Percentiles rank a stretch among this genome's conserved stretches.
Evolutionary conservation across 2,797 vertebrate genomes (phyloP).

Genomic region (Hemibagrus guttatus): DNA sequence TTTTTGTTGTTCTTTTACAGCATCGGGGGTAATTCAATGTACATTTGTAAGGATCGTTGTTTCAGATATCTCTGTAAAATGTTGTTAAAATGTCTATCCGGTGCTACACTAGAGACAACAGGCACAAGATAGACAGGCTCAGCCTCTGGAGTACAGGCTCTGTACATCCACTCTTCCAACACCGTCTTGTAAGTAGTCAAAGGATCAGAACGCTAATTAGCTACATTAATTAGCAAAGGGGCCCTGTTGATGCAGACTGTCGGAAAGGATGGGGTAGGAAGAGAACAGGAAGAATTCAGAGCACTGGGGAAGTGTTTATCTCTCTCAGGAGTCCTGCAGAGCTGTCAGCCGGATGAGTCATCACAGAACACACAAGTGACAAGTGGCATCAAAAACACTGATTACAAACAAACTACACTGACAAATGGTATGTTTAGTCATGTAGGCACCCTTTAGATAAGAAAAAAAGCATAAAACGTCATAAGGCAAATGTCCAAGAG

Average conservation of each 20-base stretch:
- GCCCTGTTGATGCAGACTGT: slow-evolving; percentile 35
- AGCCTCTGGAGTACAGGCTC: slow-evolving; percentile 3
- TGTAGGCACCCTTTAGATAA: slow-evolving; percentile 20
- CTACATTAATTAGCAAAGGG: slow-evolving; percentile 58
- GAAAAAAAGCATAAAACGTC: background rate
- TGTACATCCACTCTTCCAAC: slow-evolving; percentile 18
- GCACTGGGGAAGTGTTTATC: slow-evolving; percentile 32
- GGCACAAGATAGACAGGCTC: slow-evolving; percentile 2
- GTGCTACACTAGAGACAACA: background rate
- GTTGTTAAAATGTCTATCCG: background rate
- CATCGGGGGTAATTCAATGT: background rate
- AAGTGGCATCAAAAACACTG: slow-evolving; percentile 46
- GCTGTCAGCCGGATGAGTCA: slow-evolving; percentile 53
- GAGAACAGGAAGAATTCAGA: slow-evolving; percentile 38
- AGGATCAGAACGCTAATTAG: slow-evolving; percentile 61
- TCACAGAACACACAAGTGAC: slow-evolving; percentile 27
- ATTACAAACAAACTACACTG: slow-evolving; percentile 25
- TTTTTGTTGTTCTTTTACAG: slow-evolving; percentile 7
- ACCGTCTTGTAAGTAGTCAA: slow-evolving; percentile 41
- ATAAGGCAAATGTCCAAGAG: background rate
- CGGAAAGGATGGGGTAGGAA: slow-evolving; percentile 41
- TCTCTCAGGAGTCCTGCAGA: slow-evolving; percentile 32
- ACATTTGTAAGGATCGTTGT: background rate
- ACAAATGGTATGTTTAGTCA: slow-evolving; percentile 23
- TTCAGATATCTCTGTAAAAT: background rate